These are phyloP conservation scores for Dascyllus trimaculatus DNA, from an alignment of 2,113 vertebrate species.

Conservation along the genomic window DNA sequence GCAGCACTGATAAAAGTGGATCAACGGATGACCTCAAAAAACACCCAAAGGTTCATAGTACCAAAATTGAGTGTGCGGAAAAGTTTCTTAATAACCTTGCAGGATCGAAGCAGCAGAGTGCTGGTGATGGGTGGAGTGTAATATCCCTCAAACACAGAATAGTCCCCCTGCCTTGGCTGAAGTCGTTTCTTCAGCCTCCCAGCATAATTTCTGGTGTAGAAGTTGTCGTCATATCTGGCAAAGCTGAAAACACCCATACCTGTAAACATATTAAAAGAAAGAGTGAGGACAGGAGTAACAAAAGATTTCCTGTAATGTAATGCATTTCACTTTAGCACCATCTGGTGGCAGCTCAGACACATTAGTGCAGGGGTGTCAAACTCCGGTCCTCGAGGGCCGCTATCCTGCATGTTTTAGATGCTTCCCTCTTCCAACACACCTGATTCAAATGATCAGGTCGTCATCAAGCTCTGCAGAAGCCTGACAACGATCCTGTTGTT, in stretches of 20 bases:
- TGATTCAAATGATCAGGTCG: too few species aligned
- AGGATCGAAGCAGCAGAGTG: slow-evolving; percentile 82
- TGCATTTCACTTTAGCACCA: slow-evolving; percentile 34
- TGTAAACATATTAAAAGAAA: slow-evolving; percentile 36
- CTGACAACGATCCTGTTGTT: too few species aligned
- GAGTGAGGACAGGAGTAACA: not conserved
- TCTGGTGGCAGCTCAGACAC: slow-evolving; percentile 40
- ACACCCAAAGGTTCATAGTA: not conserved
- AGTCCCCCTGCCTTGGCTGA: slow-evolving; percentile 72
- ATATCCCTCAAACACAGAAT: slow-evolving; percentile 80
- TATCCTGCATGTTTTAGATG: too few species aligned
- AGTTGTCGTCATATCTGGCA: slow-evolving; percentile 87
- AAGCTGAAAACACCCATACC: slow-evolving; percentile 91
- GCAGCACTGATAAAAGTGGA: not conserved
- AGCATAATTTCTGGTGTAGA: slow-evolving; percentile 82
- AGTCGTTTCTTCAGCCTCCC: slow-evolving; percentile 79
- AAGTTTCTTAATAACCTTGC: slow-evolving; percentile 73
- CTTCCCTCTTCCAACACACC: too few species aligned
- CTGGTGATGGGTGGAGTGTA: slow-evolving; percentile 82
- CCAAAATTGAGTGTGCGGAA: not conserved
- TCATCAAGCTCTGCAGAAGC: too few species aligned
- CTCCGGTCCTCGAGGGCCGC: too few species aligned
- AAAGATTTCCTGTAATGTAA: not conserved
- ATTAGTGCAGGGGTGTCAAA: too few species aligned
- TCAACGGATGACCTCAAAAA: not conserved